Evolutionary conservation across 92 coral and sea anemone species (phyloP).

Genomic region (Epizoanthus scotinus): DNA sequence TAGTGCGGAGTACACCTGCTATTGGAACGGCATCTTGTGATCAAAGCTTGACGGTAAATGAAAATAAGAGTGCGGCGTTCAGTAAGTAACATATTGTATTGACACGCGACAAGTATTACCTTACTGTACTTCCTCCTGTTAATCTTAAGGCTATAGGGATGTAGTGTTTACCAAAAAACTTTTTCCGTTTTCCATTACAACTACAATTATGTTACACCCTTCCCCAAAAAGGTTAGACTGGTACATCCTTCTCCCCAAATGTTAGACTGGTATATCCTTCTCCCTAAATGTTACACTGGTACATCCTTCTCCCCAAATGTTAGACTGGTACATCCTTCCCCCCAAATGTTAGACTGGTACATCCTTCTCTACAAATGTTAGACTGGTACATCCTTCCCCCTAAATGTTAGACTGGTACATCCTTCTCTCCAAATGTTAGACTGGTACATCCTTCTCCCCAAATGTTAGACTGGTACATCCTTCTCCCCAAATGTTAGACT

Average conservation of each 20-base stretch:
- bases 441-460: background rate
- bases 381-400: background rate
- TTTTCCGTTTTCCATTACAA: too few relatives aligned
- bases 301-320: too few relatives aligned
- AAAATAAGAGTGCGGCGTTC: conserved; percentile 4
- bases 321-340: background rate
- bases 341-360: background rate
- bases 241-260: background rate
- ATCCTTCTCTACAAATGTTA: background rate
- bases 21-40: background rate
- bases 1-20: conserved; percentile 27
- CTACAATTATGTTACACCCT: too few relatives aligned
- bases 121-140: background rate
- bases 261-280: background rate
- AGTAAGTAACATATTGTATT: conserved; percentile 25
- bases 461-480: too few relatives aligned
- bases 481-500: too few relatives aligned
- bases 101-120: too few relatives aligned
- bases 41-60: conserved; percentile 16
- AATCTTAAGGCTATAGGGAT: too few relatives aligned
- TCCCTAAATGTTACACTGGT: background rate
- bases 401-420: background rate
- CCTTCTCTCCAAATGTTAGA: background rate
- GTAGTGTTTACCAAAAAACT: too few relatives aligned
- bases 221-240: background rate